Conservation (phyloP, 2,888 invertebrate genomes). For the Urechis unicinctus region DNA sequence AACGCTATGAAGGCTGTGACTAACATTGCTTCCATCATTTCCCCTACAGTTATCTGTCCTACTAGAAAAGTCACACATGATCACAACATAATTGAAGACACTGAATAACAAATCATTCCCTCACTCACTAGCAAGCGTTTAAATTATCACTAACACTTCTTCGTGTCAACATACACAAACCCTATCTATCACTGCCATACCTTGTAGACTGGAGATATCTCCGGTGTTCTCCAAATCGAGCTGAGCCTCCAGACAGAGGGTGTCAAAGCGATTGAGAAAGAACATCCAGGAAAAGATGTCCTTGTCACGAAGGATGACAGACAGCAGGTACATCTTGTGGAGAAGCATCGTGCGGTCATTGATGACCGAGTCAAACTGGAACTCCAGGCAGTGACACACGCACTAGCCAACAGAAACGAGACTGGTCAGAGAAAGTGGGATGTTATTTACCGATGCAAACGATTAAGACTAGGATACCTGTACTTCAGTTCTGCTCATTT, state of each 20-base stretch:
- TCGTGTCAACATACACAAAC: neutral
- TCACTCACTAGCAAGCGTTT: too few species aligned
- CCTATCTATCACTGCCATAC: conserved; percentile 57
- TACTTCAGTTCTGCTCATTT: neutral
- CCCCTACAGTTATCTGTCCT: too few species aligned
- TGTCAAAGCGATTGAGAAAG: conserved; percentile 92
- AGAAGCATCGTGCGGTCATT: conserved; percentile 94
- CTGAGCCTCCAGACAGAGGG: conserved; percentile 91
- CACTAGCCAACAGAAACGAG: conserved; percentile 53
- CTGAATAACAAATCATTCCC: too few species aligned
- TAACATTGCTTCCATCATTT: too few species aligned
- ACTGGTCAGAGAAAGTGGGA: neutral
- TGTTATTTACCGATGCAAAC: too few species aligned
- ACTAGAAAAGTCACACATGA: too few species aligned
- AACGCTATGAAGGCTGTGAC: too few species aligned
- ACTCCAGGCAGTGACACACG: conserved; percentile 87
- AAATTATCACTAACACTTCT: neutral
- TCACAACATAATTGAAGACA: too few species aligned
- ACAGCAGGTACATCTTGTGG: conserved; percentile 88
- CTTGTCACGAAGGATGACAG: conserved; percentile 80
- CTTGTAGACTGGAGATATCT: conserved; percentile 75
- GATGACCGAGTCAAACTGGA: conserved; percentile 95
- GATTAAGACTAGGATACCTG: neutral
- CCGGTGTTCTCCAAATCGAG: conserved; percentile 65
- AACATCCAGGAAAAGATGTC: conserved; percentile 94